Percentiles rank a stretch among this genome's conserved stretches.
Conservation (phyloP, 2,797 vertebrate genomes). For the Muscicapa striata region DNA sequence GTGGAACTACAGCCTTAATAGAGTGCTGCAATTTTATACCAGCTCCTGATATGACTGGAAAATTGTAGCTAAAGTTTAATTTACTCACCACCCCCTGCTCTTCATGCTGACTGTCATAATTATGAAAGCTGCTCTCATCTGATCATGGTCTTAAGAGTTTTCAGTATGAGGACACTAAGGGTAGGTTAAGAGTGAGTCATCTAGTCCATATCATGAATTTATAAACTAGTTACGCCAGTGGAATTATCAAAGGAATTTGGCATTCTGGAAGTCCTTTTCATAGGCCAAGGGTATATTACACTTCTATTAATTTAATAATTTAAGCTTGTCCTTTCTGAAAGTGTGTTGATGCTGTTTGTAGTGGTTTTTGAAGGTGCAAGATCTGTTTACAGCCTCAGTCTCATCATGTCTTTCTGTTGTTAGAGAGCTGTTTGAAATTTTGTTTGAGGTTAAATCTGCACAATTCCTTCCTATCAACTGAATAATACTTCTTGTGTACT, state of each 20-base stretch:
- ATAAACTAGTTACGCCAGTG: neutral
- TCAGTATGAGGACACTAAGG: neutral
- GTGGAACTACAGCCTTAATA: neutral
- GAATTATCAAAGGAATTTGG: neutral
- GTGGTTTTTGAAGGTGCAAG: neutral
- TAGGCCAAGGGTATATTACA: neutral
- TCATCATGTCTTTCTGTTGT: neutral
- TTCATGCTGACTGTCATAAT: neutral
- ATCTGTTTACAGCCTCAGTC: neutral
- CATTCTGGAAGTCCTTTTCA: neutral
- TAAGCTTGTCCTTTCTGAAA: neutral
- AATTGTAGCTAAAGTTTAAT: slow-evolving; percentile 5
- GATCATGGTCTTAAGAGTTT: neutral
- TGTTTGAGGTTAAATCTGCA: neutral
- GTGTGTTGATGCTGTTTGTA: neutral
- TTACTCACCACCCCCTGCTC: neutral
- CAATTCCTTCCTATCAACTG: neutral
- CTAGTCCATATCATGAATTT: neutral
- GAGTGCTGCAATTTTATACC: neutral
- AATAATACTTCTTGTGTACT: neutral
- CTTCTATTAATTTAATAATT: neutral
- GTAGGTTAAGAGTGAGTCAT: neutral
- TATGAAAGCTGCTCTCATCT: neutral
- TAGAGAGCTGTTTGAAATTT: neutral
- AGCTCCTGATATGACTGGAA: neutral